Conservation (phyloP, 1,140 invertebrate genomes). For the Dufourea novaeangliae region DNA sequence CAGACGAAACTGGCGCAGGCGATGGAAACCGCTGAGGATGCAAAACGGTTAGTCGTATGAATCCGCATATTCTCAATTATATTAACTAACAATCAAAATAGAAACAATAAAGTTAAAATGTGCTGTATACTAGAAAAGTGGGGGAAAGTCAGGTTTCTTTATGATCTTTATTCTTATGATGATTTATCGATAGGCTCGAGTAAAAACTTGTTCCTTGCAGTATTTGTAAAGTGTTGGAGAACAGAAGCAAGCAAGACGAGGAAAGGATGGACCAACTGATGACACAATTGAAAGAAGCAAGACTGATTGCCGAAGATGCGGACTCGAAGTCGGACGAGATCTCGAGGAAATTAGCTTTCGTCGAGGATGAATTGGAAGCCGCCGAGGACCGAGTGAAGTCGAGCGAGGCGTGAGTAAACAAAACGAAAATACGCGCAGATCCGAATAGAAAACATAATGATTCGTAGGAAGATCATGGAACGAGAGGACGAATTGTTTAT, state of each 20-base stretch:
- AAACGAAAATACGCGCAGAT: background rate
- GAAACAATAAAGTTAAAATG: background rate
- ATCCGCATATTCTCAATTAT: background rate
- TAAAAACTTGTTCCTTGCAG: constrained; percentile 77
- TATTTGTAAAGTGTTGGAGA: constrained; percentile 90
- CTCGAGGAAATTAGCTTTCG: constrained; percentile 92
- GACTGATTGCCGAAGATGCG: constrained; percentile 89
- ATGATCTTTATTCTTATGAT: too few relatives aligned
- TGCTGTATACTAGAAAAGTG: too few relatives aligned
- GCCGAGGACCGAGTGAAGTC: constrained; percentile 93
- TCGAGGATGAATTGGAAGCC: constrained; percentile 93
- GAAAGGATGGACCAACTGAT: constrained; percentile 89
- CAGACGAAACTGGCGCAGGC: constrained; percentile 89
- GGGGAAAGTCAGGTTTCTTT: too few relatives aligned
- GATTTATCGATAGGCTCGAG: background rate
- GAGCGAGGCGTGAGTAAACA: constrained; percentile 87
- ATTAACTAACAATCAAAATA: background rate
- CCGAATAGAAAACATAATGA: constrained; percentile 5
- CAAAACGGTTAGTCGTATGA: constrained; percentile 85
- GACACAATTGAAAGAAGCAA: constrained; percentile 88
- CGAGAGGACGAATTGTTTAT: constrained; percentile 99
- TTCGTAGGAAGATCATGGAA: constrained; percentile 96
- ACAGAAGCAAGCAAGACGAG: constrained; percentile 88
- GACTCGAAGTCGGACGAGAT: constrained; percentile 92
- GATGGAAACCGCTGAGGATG: constrained; percentile 90